Percentiles rank a stretch among this genome's conserved stretches.
Conservation (phyloP, 2,113 vertebrate species). For the Onychostruthus taczanowskii region DNA sequence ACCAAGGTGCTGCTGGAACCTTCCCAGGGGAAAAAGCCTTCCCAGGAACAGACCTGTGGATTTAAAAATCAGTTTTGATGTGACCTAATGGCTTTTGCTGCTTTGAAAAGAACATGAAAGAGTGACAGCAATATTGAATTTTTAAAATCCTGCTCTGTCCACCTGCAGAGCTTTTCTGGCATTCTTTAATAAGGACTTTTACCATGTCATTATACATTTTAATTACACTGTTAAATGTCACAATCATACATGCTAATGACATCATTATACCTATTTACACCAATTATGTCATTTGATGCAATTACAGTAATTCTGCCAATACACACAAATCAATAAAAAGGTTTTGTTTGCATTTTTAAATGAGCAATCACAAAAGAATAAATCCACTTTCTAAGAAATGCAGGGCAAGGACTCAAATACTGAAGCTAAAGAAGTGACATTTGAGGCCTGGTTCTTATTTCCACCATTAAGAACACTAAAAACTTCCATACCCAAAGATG, state of each 20-base stretch:
- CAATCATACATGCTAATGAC: constrained; percentile 74
- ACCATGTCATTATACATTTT: constrained; percentile 70
- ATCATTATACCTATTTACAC: constrained; percentile 76
- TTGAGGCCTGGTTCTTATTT: background rate
- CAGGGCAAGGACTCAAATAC: background rate
- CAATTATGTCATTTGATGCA: constrained; percentile 75
- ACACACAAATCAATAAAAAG: constrained; percentile 73
- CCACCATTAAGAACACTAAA: background rate
- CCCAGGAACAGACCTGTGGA: background rate
- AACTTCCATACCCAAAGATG: background rate
- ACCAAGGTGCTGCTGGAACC: background rate
- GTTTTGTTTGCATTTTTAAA: constrained; percentile 66
- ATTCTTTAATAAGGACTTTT: constrained; percentile 67
- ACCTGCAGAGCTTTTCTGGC: constrained; percentile 63
- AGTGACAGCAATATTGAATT: constrained; percentile 59
- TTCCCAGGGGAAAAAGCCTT: background rate
- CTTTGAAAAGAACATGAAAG: constrained; percentile 40
- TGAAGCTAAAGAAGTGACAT: background rate
- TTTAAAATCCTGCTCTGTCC: constrained; percentile 52
- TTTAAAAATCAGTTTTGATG: background rate
- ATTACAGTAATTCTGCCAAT: constrained; percentile 72
- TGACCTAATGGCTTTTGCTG: constrained; percentile 30
- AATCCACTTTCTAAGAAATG: constrained; percentile 1
- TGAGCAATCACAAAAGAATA: constrained; percentile 52
- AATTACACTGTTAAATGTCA: constrained; percentile 75